Evolutionary conservation across 2,797 vertebrate species (phyloP).

Genomic region (Gymnocypris eckloni): DNA sequence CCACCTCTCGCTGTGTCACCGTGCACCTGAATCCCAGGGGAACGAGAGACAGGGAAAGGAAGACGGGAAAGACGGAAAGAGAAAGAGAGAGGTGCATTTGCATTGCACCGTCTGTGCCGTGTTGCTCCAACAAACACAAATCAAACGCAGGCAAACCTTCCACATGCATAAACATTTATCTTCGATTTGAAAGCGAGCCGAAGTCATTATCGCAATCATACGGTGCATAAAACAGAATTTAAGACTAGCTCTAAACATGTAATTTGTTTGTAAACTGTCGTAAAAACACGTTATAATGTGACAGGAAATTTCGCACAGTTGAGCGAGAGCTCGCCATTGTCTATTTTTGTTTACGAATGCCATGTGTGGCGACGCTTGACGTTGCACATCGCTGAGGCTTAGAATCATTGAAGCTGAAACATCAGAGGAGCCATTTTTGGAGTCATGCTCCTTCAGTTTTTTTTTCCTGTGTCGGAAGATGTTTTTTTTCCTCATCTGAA

Average conservation of each 20-base stretch:
- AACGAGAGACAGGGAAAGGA: conserved; percentile 37
- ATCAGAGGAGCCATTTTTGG: conserved; percentile 68
- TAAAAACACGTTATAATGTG: conserved; percentile 3
- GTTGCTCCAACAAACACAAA: conserved; percentile 54
- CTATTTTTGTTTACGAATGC: conserved; percentile 65
- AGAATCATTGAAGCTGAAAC: conserved; percentile 77
- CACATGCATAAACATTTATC: conserved; percentile 54
- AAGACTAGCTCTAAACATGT: conserved; percentile 21
- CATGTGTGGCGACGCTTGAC: conserved; percentile 60
- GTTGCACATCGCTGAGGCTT: conserved; percentile 67
- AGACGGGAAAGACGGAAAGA: not conserved
- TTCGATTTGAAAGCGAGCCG: conserved; percentile 35
- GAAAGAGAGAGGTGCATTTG: conserved; percentile 44
- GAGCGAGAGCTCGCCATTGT: conserved; percentile 35
- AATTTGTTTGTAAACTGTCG: conserved; percentile 17
- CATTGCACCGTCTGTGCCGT: conserved; percentile 41
- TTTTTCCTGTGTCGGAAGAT: conserved; percentile 19
- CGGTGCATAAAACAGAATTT: conserved; percentile 7
- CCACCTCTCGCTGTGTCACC: conserved; percentile 43
- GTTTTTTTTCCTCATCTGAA: conserved; percentile 4
- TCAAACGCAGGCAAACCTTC: conserved; percentile 37
- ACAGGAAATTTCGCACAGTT: conserved; percentile 7
- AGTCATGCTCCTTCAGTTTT: conserved; percentile 70
- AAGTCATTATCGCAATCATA: conserved; percentile 34
- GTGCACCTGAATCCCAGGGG: conserved; percentile 52